Base-by-base conservation (phyloP, 1,140 invertebrate genomes). In the Lordiphosa collinella region DNA sequence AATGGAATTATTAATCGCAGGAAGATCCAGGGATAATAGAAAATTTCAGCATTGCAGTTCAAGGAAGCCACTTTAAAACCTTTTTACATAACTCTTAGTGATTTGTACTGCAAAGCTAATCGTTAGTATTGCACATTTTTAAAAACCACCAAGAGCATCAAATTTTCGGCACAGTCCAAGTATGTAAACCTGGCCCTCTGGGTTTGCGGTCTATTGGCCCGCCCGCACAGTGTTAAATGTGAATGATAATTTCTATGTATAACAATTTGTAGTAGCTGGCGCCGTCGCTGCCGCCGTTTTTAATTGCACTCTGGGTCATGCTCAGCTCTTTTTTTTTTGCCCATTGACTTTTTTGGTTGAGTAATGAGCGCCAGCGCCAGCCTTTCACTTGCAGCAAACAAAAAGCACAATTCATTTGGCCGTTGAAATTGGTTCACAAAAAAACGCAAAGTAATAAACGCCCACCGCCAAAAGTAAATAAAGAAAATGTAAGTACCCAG, bases 381-480 rank as follows among this genome's bases (percentile, higher is more conserved):
- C 76, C 76, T 82, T 82, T 82, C 76, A 82, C 76, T 72, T 59
- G 63, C 63, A 49, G 46, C 65, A 69, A 57, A 75, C 61, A 74
- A 75, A 76, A 82, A 55, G 41, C 62, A 25, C 32, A 50, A 59
- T 48, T 67, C 76, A 82, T 80, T 82, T 69, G 78, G 65, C 43
- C 68, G 53, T 82, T 66, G 76, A 84, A 82, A 84, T 82, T 75
- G 68, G 76, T 82, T 76, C 78, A 80, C 63, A 53, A 56, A 36
- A 56, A 51, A 69, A 80, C 53, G 62, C 63, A 12, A 60, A 68
- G 65, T 68, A 68, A 68, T 60, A 61, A 66, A 75, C 76, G 78
- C 78, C 76, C 78, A 82, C 76, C 53, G 70, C 53, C 48, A 18
- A 31, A 44, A 72, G 22, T 25, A 25, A 25, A 25, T 25, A 25